Evolutionary conservation across 2,888 invertebrate species (phyloP), one percentile per base, ranked within the genome.

Genomic region (Parnassius orleans): DNA sequence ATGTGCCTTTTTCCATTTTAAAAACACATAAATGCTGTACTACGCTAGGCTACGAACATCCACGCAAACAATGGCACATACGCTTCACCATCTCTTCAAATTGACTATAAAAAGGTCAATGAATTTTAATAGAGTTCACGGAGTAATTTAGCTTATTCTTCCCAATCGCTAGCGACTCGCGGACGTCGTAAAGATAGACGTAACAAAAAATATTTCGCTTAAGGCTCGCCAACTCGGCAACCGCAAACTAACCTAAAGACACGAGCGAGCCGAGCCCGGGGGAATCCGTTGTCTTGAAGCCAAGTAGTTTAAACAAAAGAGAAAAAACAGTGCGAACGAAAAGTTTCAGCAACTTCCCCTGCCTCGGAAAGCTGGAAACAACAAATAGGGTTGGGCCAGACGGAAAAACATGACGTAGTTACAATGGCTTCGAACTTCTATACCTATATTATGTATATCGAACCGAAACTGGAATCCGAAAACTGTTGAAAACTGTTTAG

Each of bases 301-400:
- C 54, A 54, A 54, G 54, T 54, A 54, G 54, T 54, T 54, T 54
- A 43, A 54, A 54, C 54, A 54, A 54, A 54, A 54, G 54, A 14
- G 14, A 43, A 46, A 33, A 56, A 47, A 47, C 47, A 46, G 47
- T 33, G 56, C 46, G 33, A 19, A 56, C 46, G 47, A 19, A 56
- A 56, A 56, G 47, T 56, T 56, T 54, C 11, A 10, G 43, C 15
- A 54, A 54, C 54, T 54, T 54, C 54, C 47, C 56, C 47, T 9
- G 56, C 33, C 19, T 47, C 33, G 56, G 12, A 14, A 53, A 54
- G 44, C 54, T 54, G 56, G 15, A 19, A 56, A 56, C 47, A 46
- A 56, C 47, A 56, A 56, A 56, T 46, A 56, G 56, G 24, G 46
- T 56, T 56, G 56, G n/a, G 47, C 24, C 46, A 47, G 56, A 47